A percentile compares a stretch with the other conserved stretches of the same genome.
Evolutionary conservation across 2,113 vertebrate species (phyloP).

Genomic region (Pogonocichla stellata): DNA sequence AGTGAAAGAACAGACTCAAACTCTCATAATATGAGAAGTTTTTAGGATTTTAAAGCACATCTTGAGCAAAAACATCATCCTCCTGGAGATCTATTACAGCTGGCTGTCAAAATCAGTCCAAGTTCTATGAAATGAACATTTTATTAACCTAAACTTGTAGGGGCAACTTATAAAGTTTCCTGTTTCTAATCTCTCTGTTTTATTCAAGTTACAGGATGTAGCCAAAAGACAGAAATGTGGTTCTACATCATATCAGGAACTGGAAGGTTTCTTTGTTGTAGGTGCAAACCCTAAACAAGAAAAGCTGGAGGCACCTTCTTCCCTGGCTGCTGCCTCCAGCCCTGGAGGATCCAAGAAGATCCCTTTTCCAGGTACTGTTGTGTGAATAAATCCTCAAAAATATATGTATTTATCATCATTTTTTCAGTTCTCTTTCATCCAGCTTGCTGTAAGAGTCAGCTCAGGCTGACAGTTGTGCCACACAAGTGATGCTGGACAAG

Average conservation of each 20-base stretch:
- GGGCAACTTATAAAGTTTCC: neutral
- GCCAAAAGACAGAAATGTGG: conserved; percentile 51
- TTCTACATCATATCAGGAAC: conserved; percentile 51
- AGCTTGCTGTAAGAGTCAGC: neutral
- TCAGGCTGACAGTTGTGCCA: neutral
- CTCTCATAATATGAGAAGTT: neutral
- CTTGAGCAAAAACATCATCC: neutral
- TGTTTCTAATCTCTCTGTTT: neutral
- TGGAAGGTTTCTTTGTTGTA: conserved; percentile 70
- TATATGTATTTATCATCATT: neutral
- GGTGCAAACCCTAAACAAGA: neutral
- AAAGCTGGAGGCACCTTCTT: neutral
- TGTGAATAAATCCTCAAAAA: neutral
- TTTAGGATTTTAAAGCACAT: neutral
- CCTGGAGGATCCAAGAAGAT: neutral
- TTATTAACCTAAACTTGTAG: neutral
- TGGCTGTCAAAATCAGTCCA: neutral
- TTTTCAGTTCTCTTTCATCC: neutral
- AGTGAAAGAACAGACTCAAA: neutral
- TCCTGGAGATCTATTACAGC: neutral
- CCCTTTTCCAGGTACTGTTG: conserved; percentile 59
- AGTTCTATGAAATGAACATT: neutral
- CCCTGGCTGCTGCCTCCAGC: neutral
- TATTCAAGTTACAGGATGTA: conserved; percentile 63
- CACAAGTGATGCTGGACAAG: neutral